phyloP scores from a whole-genome alignment of 1,140 invertebrate species.

The Catajapyx aquilonaris region DNA sequence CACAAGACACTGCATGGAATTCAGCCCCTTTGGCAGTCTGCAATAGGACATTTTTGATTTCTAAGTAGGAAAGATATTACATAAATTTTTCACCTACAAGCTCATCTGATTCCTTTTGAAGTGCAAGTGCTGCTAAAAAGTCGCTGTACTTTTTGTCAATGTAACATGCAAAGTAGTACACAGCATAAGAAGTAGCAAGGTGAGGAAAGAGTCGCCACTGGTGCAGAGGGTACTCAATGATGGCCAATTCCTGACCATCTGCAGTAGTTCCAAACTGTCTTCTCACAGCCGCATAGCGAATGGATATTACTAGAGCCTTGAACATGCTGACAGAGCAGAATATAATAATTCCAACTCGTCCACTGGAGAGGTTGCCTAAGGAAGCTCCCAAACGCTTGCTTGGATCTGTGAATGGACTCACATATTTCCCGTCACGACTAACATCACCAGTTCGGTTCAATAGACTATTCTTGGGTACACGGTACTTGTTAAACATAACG shows the following conservation, averaged over 20 bases:
- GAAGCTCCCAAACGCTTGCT: conserved; percentile 33
- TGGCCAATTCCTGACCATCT: conserved; percentile 25
- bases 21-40: conserved; percentile 27
- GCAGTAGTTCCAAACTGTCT: neutral
- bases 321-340: too few species aligned
- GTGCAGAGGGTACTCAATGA: conserved; percentile 34
- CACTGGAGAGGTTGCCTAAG: neutral
- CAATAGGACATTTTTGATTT: conserved; percentile 5
- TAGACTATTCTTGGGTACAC: conserved; percentile 55
- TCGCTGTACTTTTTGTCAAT: too few species aligned
- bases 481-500: conserved; percentile 28
- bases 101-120: too few species aligned
- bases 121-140: too few species aligned
- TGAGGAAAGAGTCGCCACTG: conserved; percentile 35
- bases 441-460: conserved; percentile 77
- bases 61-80: neutral
- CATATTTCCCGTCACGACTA: conserved; percentile 57
- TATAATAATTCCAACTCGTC: conserved; percentile 7
- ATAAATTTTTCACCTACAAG: conserved; percentile 10
- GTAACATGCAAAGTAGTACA: conserved; percentile 46
- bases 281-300: conserved; percentile 1
- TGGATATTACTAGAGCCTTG: neutral
- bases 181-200: conserved; percentile 55
- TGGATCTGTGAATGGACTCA: conserved; percentile 49
- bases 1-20: conserved; percentile 31